These are phyloP conservation scores for Eublepharis macularius DNA, from an alignment of 2,113 vertebrate species.

Conservation along the genomic window DNA sequence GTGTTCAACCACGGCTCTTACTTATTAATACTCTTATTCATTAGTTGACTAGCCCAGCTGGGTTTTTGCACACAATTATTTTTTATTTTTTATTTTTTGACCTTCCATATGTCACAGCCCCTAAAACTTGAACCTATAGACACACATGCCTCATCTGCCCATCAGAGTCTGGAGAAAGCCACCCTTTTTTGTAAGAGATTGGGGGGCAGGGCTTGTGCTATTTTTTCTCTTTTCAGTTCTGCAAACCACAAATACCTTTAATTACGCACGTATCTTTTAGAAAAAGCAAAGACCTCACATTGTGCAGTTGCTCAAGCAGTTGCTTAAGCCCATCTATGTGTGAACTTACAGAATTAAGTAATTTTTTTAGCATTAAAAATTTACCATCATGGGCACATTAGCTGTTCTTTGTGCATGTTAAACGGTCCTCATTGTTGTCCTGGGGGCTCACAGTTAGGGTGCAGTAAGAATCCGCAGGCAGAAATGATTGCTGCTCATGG, in stretches of 20 bases:
- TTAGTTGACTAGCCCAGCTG: too few species aligned
- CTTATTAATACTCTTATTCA: too few species aligned
- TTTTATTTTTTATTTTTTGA: too few species aligned
- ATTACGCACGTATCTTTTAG: not conserved
- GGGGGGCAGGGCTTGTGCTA: too few species aligned
- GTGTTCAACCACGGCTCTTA: too few species aligned
- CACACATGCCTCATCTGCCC: too few species aligned
- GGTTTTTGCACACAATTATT: too few species aligned
- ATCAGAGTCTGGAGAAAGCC: too few species aligned
- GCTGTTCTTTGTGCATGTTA: not conserved
- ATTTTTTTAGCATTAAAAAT: conserved; percentile 12
- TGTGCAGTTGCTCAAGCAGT: not conserved
- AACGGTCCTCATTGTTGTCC: not conserved
- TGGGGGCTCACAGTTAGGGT: not conserved
- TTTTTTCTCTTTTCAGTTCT: not conserved
- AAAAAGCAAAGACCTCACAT: not conserved
- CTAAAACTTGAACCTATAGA: too few species aligned
- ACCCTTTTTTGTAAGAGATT: too few species aligned
- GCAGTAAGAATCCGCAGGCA: not conserved
- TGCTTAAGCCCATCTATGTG: not conserved
- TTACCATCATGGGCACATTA: not conserved
- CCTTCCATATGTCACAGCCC: too few species aligned
- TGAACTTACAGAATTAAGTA: not conserved
- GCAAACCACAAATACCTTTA: not conserved
- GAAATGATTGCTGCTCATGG: not conserved